Conservation (phyloP, 2,888 invertebrate genomes). For the Catocala nupta region DNA sequence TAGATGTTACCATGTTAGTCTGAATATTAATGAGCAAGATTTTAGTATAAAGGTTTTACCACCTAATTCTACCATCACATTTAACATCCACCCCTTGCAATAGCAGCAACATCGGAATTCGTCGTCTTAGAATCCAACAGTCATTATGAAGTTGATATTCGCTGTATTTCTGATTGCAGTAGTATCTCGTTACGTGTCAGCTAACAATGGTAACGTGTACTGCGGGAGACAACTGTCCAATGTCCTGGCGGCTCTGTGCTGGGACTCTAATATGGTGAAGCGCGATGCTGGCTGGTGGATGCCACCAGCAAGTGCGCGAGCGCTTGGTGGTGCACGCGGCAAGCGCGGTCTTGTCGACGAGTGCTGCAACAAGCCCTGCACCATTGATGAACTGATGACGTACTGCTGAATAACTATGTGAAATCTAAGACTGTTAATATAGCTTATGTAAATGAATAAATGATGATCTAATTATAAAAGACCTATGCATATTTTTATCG, state of each 20-base stretch:
- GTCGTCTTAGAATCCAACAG: neutral
- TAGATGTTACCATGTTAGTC: neutral
- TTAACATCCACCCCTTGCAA: no score
- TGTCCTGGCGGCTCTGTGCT: constrained; percentile 16
- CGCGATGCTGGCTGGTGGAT: constrained; percentile 42
- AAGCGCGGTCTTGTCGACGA: constrained; percentile 43
- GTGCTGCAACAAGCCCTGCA: constrained; percentile 41
- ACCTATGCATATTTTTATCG: no score
- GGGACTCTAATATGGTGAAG: constrained; percentile 23
- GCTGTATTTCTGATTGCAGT: neutral
- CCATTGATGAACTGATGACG: constrained; percentile 32
- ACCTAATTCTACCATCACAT: no score
- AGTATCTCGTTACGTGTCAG: neutral
- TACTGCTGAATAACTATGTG: constrained; percentile 25
- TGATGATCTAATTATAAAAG: no score
- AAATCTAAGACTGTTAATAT: no score
- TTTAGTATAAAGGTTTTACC: no score
- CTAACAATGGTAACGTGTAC: neutral
- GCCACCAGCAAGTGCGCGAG: constrained; percentile 24
- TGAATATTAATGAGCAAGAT: neutral
- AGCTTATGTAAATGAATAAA: no score
- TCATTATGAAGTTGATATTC: constrained; percentile 32
- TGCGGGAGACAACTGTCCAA: constrained; percentile 9
- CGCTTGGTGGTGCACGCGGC: constrained; percentile 28
- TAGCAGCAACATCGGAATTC: no score